Evolutionary conservation across 2,888 invertebrate species (phyloP), one percentile per base, ranked within the genome.

Genomic region (Odontothrips loti): DNA sequence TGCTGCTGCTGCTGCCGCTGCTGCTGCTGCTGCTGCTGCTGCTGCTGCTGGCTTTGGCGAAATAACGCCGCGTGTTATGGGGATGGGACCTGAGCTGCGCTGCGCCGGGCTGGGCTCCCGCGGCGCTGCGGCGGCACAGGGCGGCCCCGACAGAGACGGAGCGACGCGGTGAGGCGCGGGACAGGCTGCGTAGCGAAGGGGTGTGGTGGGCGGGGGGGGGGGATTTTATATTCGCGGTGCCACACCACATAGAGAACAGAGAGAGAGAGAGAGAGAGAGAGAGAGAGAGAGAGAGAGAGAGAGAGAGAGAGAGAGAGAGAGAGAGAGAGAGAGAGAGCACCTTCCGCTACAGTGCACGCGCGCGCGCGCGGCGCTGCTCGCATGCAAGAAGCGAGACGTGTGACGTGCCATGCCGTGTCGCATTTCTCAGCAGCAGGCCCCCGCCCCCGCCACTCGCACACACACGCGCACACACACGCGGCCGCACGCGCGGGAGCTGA

Each of bases 91-190:
- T 23, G 68, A 9, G n/a, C 23, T n/a, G 68, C 27, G 23, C n/a
- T 11, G n/a, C 10, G 68, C 6, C n/a, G 51, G 68, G 68, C 68
- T n/a, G 0, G 68, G 68, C 68, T 0, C n/a, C n/a, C 68, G 68
- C 8, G 23, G 68, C 23, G 68, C 23, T 20, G 68, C 68, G 68
- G 34, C 34, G 34, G 34, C 34, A n/a, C 63, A 1, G 63, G 20
- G 63, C n/a, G 63, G 63, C 9, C 68, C 68, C 68, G 68, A 75
- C 68, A 75, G 68, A 75, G 68, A 75, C 68, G 68, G 68, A 75
- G 68, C 23, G 68, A 20, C 58, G 58, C 58, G 58, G 58, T 15
- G 58, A n/a, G 58, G 58, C 58, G 58, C 17, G 58, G 34, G 34
- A 43, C 34, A 43, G 34, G 34, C 34, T 43, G 58, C 51, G 51